phyloP scores from a whole-genome alignment of 2,888 invertebrate species.

The Aphelenchoides bicaudatus region DNA sequence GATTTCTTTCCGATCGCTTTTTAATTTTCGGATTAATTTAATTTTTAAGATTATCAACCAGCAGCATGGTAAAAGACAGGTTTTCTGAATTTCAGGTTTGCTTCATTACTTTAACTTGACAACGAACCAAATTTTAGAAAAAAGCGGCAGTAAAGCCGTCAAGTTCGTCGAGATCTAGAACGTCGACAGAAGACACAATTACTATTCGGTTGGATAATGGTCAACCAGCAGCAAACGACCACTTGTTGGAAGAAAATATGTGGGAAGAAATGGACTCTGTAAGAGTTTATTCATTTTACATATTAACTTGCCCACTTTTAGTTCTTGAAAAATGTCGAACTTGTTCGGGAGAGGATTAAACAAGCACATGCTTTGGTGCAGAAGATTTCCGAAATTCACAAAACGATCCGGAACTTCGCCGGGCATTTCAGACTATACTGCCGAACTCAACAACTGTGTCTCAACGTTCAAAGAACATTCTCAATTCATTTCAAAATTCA shows the following conservation, averaged over 20 bases:
- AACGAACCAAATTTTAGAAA: too few relatives aligned
- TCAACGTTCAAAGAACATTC: constrained; percentile 28
- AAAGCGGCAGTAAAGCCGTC: constrained; percentile 14
- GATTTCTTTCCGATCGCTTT: too few relatives aligned
- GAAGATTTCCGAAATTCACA: constrained; percentile 31
- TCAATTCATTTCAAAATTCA: constrained; percentile 14
- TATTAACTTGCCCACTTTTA: constrained; percentile 19
- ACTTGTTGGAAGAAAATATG: constrained; percentile 17
- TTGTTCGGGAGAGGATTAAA: constrained; percentile 18
- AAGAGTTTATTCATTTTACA: constrained; percentile 8
- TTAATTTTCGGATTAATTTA: too few relatives aligned
- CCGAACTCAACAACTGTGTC: constrained; percentile 27
- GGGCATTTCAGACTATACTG: constrained; percentile 31
- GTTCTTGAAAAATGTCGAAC: constrained; percentile 27
- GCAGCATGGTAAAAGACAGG: constrained; percentile 32
- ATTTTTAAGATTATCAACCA: too few relatives aligned
- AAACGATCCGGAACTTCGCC: constrained; percentile 32
- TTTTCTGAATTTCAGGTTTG: constrained; percentile 33
- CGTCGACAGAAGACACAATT: constrained; percentile 7
- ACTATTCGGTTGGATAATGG: constrained; percentile 15
- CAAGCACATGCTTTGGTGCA: constrained; percentile 24
- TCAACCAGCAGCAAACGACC: constrained; percentile 10
- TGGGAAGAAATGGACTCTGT: constrained; percentile 31
- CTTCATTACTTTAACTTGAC: background rate
- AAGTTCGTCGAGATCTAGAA: background rate